Evolutionary conservation across 2,888 invertebrate genomes (phyloP), one percentile per base, ranked within the genome.

Genomic region (Himalopsyche japonica): DNA sequence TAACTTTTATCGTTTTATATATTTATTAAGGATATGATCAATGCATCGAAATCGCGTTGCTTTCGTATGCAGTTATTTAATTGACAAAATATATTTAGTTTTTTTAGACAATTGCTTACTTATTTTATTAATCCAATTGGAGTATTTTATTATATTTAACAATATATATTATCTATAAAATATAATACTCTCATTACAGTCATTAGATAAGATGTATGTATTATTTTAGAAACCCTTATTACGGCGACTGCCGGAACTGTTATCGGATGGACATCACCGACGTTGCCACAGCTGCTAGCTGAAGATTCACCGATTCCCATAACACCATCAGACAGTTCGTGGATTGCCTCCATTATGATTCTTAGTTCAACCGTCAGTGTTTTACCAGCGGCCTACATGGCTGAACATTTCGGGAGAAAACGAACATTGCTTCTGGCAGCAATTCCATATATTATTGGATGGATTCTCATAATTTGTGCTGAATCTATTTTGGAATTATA

Each of bases 371-470:
- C 94, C 2, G 90, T 94, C 47, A 94, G 94, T 77, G 94, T 94
- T n/a, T 89, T 94, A 8, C 90, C 94, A 24, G 93, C 94, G 5
- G 94, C 94, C 12, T 92, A 94, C 88, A 89, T 94, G 84, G 94
- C 94, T 79, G 94, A 95, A 89, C 90, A 91, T 85, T 91, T 94
- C 85, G 95, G 95, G 24, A 92, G 95, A n/a, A 95, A 95, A 88
- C 92, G 91, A 18, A 93, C 94, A 18, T 90, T 95, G 0, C 90
- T 95, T 18, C 89, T 93, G 57, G 91, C 94, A 18, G 93, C 94
- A 0, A 88, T 94, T 12, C 94, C 95, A 0, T 93, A 94, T 88
- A 93, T 94, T 86, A 79, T 93, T 48, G 93, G 94, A 85, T 95
- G 95, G 95, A 93, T 94, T 86, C 89, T 92, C 64, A 94, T 94